Evolutionary conservation across 2,797 vertebrate species (phyloP).

Genomic region (Platyrinchus mystaceus): DNA sequence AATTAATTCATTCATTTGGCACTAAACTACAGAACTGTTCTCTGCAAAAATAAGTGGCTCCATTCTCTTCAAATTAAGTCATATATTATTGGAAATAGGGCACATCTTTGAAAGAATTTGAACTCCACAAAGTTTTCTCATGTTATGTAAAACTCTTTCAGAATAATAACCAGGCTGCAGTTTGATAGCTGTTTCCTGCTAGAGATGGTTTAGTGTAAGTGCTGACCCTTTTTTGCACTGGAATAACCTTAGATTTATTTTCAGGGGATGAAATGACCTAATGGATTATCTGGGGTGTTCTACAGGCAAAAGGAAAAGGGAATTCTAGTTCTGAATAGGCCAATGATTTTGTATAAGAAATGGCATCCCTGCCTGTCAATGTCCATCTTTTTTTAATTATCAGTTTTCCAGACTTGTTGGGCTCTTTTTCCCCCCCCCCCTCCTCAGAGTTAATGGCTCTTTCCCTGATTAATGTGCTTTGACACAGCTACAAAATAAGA

Average conservation of each 20-base stretch:
- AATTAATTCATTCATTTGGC: conserved; percentile 7
- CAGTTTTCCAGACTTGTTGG: background rate
- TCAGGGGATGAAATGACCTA: background rate
- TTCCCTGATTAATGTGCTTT: background rate
- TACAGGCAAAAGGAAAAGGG: background rate
- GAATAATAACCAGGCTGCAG: background rate
- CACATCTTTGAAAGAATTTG: background rate
- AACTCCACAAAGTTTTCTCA: background rate
- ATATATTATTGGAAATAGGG: background rate
- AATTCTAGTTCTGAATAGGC: background rate
- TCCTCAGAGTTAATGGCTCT: background rate
- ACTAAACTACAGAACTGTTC: background rate
- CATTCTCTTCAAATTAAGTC: conserved; percentile 1
- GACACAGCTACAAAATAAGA: background rate
- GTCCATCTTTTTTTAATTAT: background rate
- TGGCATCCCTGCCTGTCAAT: background rate
- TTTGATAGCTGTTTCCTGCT: background rate
- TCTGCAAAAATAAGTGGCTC: background rate
- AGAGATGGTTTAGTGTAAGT: background rate
- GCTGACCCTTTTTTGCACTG: background rate
- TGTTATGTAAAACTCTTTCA: background rate
- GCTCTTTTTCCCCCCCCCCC: accelerated
- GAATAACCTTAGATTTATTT: background rate
- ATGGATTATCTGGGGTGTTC: background rate
- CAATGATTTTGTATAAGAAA: background rate